phyloP scores from a whole-genome alignment of 2,797 vertebrate genomes.

The Oryzias dopingdopingensis region DNA sequence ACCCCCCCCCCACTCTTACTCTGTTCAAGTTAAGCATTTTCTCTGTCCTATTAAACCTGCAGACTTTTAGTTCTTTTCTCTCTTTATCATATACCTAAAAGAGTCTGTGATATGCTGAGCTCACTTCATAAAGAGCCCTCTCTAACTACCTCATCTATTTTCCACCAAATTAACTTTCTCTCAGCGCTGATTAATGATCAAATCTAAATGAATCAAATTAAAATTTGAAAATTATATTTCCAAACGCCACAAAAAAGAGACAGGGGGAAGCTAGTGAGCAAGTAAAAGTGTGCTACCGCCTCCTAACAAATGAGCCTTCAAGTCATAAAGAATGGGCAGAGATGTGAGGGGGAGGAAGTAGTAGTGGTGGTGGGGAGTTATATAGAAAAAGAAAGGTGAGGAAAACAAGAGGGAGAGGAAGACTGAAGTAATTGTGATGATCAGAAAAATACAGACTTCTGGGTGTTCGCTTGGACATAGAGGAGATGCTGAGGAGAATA shows the following conservation, averaged over 20 bases:
- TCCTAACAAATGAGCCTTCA: slow-evolving; percentile 99
- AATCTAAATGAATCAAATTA: slow-evolving; percentile 99
- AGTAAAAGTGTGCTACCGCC: slow-evolving; percentile 85
- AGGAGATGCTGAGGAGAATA: slow-evolving; percentile 8
- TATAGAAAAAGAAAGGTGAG: slow-evolving; percentile 54
- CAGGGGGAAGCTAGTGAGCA: slow-evolving; percentile 75
- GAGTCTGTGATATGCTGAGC: slow-evolving; percentile 72
- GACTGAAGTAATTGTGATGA: slow-evolving; percentile 50
- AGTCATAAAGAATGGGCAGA: slow-evolving; percentile 93
- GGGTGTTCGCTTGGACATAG: slow-evolving; percentile 20
- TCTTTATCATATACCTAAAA: slow-evolving; percentile 63
- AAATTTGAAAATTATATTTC: slow-evolving; percentile 99
- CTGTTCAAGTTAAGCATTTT: slow-evolving; percentile 6
- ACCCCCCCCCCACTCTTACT: not conserved
- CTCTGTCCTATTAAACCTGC: slow-evolving; percentile 15
- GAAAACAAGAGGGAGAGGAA: slow-evolving; percentile 3
- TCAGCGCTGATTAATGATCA: slow-evolving; percentile 99
- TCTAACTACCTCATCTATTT: slow-evolving; percentile 99
- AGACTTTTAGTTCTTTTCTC: slow-evolving; percentile 36
- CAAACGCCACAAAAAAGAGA: slow-evolving; percentile 91
- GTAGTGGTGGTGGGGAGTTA: too few species aligned
- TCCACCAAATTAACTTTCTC: slow-evolving; percentile 99
- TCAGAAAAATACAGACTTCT: slow-evolving; percentile 12
- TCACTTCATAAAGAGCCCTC: slow-evolving; percentile 94
- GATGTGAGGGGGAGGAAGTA: slow-evolving; percentile 77